Percentiles rank a stretch among this genome's conserved stretches.
These are phyloP conservation scores for Eulemur macaco DNA, from an alignment of 2,113 vertebrate genomes.

Conservation along the genomic window DNA sequence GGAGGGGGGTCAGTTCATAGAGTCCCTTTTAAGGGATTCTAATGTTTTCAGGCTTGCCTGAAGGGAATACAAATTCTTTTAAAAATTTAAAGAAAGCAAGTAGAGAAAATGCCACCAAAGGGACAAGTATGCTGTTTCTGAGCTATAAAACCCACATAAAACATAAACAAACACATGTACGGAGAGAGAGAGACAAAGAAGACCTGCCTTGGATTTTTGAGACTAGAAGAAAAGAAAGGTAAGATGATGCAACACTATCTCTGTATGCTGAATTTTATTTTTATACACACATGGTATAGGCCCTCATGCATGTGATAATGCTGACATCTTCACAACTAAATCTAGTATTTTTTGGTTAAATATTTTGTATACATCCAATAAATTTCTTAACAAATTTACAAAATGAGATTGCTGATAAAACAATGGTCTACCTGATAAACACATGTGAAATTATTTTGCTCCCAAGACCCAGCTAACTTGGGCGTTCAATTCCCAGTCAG, in stretches of 20 bases:
- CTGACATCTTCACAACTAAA: background rate
- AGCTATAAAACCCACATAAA: background rate
- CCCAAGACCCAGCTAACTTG: background rate
- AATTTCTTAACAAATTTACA: background rate
- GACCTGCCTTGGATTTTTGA: background rate
- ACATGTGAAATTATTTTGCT: background rate
- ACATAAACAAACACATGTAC: background rate
- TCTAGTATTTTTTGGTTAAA: background rate
- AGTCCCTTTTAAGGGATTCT: background rate
- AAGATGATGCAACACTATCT: background rate
- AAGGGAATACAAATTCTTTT: background rate
- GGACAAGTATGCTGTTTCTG: background rate
- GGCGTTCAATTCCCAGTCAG: background rate
- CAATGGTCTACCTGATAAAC: background rate
- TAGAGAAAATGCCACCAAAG: background rate
- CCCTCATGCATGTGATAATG: background rate
- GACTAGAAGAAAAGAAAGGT: background rate
- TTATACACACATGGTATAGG: background rate
- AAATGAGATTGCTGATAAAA: background rate
- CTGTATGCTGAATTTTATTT: background rate
- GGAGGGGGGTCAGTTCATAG: background rate
- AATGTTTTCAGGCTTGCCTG: background rate
- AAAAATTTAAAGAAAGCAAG: background rate
- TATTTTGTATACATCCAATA: background rate
- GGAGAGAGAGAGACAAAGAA: background rate